Percentiles rank a stretch among this genome's conserved stretches.
Evolutionary conservation across 2,113 vertebrate genomes (phyloP).

Genomic region (Lepidothrix coronata): DNA sequence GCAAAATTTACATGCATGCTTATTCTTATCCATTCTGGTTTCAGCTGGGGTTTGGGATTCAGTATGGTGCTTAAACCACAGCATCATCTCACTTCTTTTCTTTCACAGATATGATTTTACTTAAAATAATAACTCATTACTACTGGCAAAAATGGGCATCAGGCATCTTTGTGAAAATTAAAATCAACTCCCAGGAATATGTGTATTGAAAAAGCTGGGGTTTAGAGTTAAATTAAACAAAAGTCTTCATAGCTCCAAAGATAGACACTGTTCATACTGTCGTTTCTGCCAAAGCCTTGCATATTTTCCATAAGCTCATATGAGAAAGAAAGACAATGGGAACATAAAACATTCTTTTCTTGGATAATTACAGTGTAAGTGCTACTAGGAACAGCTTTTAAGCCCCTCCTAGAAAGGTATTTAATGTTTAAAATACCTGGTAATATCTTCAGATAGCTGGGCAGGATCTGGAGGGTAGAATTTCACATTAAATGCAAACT

Average conservation of each 20-base stretch:
- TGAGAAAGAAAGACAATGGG: background rate
- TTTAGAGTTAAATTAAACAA: background rate
- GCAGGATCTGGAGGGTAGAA: conserved; percentile 97
- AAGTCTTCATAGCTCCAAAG: background rate
- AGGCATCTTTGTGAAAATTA: background rate
- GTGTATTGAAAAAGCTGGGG: background rate
- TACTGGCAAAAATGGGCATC: background rate
- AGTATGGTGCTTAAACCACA: background rate
- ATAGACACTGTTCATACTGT: background rate
- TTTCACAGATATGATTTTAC: background rate
- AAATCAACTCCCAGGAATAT: background rate
- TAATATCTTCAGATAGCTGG: conserved; percentile 96
- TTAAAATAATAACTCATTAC: background rate
- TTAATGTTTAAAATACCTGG: conserved; percentile 80
- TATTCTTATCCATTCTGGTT: background rate
- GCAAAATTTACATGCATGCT: background rate
- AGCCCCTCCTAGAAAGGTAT: background rate
- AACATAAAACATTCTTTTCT: background rate
- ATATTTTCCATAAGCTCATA: background rate
- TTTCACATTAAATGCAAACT: conserved; percentile 96
- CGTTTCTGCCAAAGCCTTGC: background rate
- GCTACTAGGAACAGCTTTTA: background rate
- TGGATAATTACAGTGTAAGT: background rate
- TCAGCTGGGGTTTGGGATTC: background rate
- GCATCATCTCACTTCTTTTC: background rate